These are phyloP conservation scores for Taeniopygia guttata DNA, from an alignment of 2,797 vertebrate genomes.

Conservation along the genomic window DNA sequence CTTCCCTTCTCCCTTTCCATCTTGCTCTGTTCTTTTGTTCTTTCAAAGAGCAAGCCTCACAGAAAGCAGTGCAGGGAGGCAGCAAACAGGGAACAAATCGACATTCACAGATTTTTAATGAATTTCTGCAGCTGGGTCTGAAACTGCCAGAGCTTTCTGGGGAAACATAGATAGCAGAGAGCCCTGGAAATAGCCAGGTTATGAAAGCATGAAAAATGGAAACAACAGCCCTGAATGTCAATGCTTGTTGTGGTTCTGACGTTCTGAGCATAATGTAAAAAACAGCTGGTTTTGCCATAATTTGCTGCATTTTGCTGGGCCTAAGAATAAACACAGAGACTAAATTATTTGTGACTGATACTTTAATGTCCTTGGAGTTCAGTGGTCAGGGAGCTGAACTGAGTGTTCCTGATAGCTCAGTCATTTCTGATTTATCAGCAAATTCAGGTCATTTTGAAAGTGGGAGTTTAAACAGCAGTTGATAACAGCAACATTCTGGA, in stretches of 20 bases:
- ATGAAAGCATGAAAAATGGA: neutral
- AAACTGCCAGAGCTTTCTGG: conserved; percentile 15
- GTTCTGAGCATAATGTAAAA: neutral
- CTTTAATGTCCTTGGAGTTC: conserved; percentile 16
- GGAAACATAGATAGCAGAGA: conserved; percentile 15
- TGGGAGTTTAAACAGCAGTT: neutral
- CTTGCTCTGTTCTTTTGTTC: conserved; percentile 32
- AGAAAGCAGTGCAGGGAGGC: neutral
- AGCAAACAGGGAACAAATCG: neutral
- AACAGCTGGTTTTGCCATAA: neutral
- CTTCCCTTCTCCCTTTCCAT: conserved; percentile 12
- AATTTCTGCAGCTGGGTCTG: conserved; percentile 50
- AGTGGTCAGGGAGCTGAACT: neutral
- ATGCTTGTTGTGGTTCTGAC: neutral
- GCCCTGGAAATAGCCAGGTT: conserved; percentile 45
- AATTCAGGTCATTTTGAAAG: conserved; percentile 38
- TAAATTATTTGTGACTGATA: neutral
- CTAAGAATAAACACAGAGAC: conserved; percentile 6
- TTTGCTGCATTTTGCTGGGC: neutral
- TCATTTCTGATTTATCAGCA: conserved; percentile 28
- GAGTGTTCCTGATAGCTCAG: neutral
- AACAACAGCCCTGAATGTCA: neutral
- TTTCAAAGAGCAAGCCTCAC: conserved; percentile 13
- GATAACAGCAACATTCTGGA: conserved; percentile 14
- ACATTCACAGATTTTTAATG: conserved; percentile 35